Base-by-base conservation (phyloP, 2,797 vertebrate genomes). In the Phoeniculus purpureus region DNA sequence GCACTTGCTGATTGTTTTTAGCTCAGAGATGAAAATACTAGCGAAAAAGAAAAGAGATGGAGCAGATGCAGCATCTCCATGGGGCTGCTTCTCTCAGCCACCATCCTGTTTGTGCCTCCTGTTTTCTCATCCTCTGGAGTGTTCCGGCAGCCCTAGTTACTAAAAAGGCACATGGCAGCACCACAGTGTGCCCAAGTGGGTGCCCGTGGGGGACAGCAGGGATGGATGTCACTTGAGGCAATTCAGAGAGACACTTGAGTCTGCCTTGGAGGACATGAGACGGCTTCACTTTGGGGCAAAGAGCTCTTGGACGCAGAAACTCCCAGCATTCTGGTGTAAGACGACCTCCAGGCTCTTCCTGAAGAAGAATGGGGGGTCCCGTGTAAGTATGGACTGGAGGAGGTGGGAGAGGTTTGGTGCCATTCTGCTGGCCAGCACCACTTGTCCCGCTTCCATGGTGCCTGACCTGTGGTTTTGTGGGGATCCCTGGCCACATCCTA, bases 31-130 rank as follows among this genome's bases (percentile, higher is more conserved):
- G 92, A 77, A 92, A 92, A 88, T 77, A 80, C 62, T 40, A 84
- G 58, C 43, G 66, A 66, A 80, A 51, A 87, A 75, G 31, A 59
- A 62, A 81, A 84, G 43, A 71, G 68, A 82, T 51, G 66, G 83
- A 96, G 86, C 94, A 96, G 93, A 90, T 94, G 93, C 70, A 59
- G 61, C 56, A 78, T 85, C 94, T 95, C 93, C 79, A 56, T n/a
- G 85, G 91, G 91, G 81, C 62, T 89, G 17, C 89, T 40, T 51
- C 87, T 91, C 1, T 0, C 78, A 72, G 45, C 58, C 14, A 1
- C 59, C 66, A 90, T 93, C 71, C 86, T 40, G 15, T 71, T 80
- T 61, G 88, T 21, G 75, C 68, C 31, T 65, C 40, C 88, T 40
- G 91, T 68, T 77, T 81, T 52, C 65, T n/a, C 2, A 0, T 94